Base-by-base conservation (phyloP, 2,113 vertebrate species). In the Abramis brama region DNA sequence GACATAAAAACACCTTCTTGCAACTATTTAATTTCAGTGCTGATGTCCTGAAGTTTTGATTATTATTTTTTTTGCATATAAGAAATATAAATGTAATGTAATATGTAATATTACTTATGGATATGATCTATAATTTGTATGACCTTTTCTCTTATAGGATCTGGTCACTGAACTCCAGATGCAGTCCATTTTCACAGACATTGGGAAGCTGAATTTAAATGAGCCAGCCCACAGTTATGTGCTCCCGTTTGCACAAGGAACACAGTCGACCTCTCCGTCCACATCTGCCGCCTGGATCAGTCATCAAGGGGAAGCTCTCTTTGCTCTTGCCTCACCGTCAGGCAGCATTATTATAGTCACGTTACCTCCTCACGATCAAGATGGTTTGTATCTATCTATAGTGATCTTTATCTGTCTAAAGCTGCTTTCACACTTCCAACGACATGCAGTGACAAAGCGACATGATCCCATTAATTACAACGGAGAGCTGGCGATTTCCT, bases 141-240 rank as follows among this genome's bases (percentile, higher is more conserved):
- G 23, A 33, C 2, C 2, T 74, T 57, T 3, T 79, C 21, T 80
- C 70, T 23, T 11, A 5, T 82, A 99, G 98, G 97, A 99, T 76
- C 90, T 97, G 91, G 93, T 97, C 55, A 95, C 94, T 0, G 98
- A 99, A 91, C 95, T 95, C 75, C 97, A 98, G 76, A 95, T 98
- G 93, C 98, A 98, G 90, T 99, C 98, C 0, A 86, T 99, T 88
- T 97, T 99, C 87, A 97, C 97, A 0, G 98, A 99, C 2, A 90
- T 97, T 23, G 93, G 95, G 52, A 99, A 97, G 90, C 87, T 96
- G 88, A 96, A 95, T 89, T 95, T 98, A 86, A 93, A 94, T 71
- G 97, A 98, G 60, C 93, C 96, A 0, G 88, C 93, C 1, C 96
- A 95, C 91, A 96, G 93, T 81, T 95, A 91, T 0, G 5, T 95